A percentile compares a stretch with the other conserved stretches of the same genome.
Evolutionary conservation across 2,113 vertebrate genomes (phyloP).

Genomic region (Heloderma charlesbogerti): DNA sequence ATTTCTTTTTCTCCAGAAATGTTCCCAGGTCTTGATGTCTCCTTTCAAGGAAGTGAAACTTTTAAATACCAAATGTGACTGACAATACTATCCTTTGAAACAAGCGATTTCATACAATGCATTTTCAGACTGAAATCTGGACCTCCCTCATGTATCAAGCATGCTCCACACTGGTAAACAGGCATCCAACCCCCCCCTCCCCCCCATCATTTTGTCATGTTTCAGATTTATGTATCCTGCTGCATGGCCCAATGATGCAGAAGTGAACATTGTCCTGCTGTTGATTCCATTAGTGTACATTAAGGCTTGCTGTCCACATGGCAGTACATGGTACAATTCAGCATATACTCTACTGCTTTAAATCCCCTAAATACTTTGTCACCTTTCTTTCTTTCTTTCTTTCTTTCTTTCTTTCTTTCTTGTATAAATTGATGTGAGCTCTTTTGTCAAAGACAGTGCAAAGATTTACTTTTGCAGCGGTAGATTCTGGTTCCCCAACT

Average conservation of each 20-base stretch:
- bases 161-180: not conserved
- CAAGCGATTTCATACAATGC: constrained; percentile 9
- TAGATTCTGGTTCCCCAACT: not conserved
- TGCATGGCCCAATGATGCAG: constrained; percentile 6
- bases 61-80: constrained; percentile 14
- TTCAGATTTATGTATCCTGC: constrained; percentile 37
- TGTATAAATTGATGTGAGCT: not conserved
- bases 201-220: constrained; percentile 32
- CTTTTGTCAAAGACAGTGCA: not conserved
- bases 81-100: constrained; percentile 27
- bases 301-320: constrained; percentile 26
- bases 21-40: not conserved
- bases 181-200: too few species aligned
- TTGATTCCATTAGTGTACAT: constrained; percentile 22
- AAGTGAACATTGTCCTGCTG: constrained; percentile 15
- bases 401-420: not conserved
- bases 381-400: not conserved
- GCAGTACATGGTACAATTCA: constrained; percentile 22
- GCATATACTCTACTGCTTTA: constrained; percentile 8
- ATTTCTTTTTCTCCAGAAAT: not conserved
- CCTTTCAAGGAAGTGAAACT: constrained; percentile 15
- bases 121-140: constrained; percentile 26
- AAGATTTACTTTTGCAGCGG: not conserved
- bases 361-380: constrained; percentile 5
- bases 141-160: constrained; percentile 44